A percentile compares a stretch with the other conserved stretches of the same genome.
Conservation (phyloP, 30 jellyfish, hydroid and myxozoan species). For the Turritopsis dohrnii region DNA sequence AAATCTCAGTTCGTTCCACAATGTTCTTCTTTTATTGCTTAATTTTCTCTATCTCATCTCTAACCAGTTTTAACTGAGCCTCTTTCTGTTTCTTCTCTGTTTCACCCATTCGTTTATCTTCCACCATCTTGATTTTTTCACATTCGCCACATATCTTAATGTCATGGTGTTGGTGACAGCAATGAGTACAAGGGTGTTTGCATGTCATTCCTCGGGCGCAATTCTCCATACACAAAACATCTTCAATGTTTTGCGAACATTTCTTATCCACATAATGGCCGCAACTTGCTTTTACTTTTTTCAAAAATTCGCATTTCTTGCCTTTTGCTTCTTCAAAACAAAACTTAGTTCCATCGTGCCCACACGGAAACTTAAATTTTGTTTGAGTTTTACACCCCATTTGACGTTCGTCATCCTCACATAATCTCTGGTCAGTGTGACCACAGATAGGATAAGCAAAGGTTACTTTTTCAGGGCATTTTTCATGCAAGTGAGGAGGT, state of each 20-base stretch:
- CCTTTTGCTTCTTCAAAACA: constrained; percentile 25
- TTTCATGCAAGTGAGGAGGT: constrained; percentile 39
- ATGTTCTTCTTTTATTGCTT: background rate
- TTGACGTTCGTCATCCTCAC: constrained; percentile 22
- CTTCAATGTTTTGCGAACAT: constrained; percentile 35
- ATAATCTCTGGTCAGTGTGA: constrained; percentile 30
- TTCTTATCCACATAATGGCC: constrained; percentile 28
- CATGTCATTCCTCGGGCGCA: constrained; percentile 25
- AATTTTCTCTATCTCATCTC: constrained; percentile 21
- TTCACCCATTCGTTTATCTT: constrained; percentile 14
- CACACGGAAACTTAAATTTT: constrained; percentile 22
- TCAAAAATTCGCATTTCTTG: constrained; percentile 12
- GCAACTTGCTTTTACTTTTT: constrained; percentile 11
- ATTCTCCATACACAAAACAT: constrained; percentile 19
- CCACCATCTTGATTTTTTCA: background rate
- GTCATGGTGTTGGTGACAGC: constrained; percentile 21
- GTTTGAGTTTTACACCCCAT: constrained; percentile 20
- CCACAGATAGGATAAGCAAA: constrained; percentile 21
- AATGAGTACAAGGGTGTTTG: constrained; percentile 32
- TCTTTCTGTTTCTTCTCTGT: constrained; percentile 16
- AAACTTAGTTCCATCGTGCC: constrained; percentile 26
- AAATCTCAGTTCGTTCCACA: constrained; percentile 25
- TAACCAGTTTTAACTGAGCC: background rate
- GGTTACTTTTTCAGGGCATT: constrained; percentile 6
- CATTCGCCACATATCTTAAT: constrained; percentile 24